Evolutionary conservation across 2,797 vertebrate genomes (phyloP), one percentile per base, ranked within the genome.

Genomic region (Diglossa cyanea): DNA sequence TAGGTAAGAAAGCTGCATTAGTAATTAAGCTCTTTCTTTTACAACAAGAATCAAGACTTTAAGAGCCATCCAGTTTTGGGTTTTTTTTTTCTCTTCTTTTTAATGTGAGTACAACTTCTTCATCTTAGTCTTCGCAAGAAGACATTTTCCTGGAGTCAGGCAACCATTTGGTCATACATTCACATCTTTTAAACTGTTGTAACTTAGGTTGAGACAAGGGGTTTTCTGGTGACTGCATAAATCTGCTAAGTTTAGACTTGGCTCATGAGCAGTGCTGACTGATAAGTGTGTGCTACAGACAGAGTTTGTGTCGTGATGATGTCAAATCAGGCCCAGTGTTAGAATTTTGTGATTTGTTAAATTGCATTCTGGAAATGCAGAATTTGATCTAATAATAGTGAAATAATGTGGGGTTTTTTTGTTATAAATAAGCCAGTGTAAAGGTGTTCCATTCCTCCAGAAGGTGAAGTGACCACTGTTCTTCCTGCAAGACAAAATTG

Each of bases 201-300:
- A 83, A 28, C 8, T 79, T 75, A 17, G 1, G 7, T 11, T 90
- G 47, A 82, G 75, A 50, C 55, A 66, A 39, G n/a, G 15, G 1
- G 0, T 57, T 89, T 84, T 42, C 35, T 75, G 13, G 4, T 67
- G 53, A 4, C 40, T 89, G n/a, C 50, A 65, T 71, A 42, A 40
- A 82, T 78, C 19, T 55, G 12, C 39, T 65, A 21, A 53, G 42
- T 90, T 72, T n/a, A 58, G 37, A 39, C 30, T 58, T 88, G 24
- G 10, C 24, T 71, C 7, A 7, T 78, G 28, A 26, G 35, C 0
- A 3, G 10, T 73, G 37, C 53, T 71, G 40, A 26, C 44, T 53
- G 11, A 0, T 37, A 61, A 58, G 9, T 45, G 23, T 50, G 33
- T 3, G 5, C 17, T 61, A 8, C 1, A 5, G 7, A 16, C 23